phyloP scores from a whole-genome alignment of 1,140 invertebrate species.

The Drosophila tani region DNA sequence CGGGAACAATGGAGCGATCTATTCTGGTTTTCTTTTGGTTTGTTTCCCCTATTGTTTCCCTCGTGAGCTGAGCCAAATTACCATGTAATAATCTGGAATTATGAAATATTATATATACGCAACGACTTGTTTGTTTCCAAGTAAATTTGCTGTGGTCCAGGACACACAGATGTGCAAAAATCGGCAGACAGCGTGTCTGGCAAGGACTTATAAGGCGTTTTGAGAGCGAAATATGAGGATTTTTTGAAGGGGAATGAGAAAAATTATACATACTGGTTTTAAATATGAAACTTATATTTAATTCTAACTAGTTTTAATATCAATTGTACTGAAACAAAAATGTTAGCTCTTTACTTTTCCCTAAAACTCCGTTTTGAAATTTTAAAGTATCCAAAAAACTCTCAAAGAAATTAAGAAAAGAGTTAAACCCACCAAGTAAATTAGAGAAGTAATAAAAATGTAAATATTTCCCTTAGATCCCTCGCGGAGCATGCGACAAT shows the following conservation, averaged over 20 bases:
- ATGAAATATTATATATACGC: constrained; percentile 56
- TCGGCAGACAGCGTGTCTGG: constrained; percentile 60
- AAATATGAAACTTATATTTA: too few species aligned
- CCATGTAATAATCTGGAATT: constrained; percentile 75
- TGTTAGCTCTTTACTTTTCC: too few species aligned
- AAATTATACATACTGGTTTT: background rate
- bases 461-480: constrained; percentile 17
- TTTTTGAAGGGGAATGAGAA: background rate
- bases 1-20: constrained; percentile 32
- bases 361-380: too few species aligned
- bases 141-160: constrained; percentile 53
- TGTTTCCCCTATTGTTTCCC: background rate
- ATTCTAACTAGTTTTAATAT: too few species aligned
- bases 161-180: constrained; percentile 44
- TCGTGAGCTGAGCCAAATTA: constrained; percentile 48
- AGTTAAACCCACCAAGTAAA: background rate
- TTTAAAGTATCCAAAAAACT: background rate
- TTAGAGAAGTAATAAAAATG: constrained; percentile 6
- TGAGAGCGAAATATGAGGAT: background rate
- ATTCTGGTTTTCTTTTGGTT: constrained; percentile 18
- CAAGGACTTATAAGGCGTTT: background rate
- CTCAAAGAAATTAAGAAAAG: background rate
- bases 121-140: constrained; percentile 58
- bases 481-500: constrained; percentile 21
- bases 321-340: too few species aligned